Percentiles rank a stretch among this genome's conserved stretches.
Evolutionary conservation across 1,140 invertebrate genomes (phyloP).

Genomic region (Pomacea maculata): DNA sequence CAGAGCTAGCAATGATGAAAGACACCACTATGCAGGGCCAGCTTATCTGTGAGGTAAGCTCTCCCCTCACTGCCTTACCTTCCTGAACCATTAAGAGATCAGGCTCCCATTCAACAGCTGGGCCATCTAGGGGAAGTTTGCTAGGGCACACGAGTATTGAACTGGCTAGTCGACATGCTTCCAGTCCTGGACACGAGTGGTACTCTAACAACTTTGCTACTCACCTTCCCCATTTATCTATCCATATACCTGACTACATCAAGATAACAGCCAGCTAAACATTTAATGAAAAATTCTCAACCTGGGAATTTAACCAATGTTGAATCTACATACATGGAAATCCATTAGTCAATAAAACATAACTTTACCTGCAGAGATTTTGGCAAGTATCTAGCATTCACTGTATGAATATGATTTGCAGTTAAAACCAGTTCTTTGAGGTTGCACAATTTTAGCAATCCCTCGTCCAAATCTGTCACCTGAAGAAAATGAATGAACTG

Average conservation of each 20-base stretch:
- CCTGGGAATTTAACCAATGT: not conserved
- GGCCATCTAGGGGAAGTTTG: too few species aligned
- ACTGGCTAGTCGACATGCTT: not conserved
- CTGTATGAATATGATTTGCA: slow-evolving; percentile 52
- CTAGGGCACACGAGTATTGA: too few species aligned
- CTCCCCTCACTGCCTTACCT: too few species aligned
- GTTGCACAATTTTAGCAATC: slow-evolving; percentile 55
- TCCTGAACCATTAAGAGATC: too few species aligned
- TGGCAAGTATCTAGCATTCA: slow-evolving; percentile 57
- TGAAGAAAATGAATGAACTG: slow-evolving; percentile 31
- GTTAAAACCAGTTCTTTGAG: slow-evolving; percentile 60
- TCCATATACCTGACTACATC: not conserved
- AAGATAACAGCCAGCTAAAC: too few species aligned
- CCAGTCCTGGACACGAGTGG: not conserved
- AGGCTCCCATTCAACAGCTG: too few species aligned
- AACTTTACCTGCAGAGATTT: slow-evolving; percentile 47
- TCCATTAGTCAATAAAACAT: not conserved
- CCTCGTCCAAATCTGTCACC: slow-evolving; percentile 58
- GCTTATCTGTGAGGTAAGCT: too few species aligned
- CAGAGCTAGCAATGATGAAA: too few species aligned
- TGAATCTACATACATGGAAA: not conserved
- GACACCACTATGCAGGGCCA: too few species aligned
- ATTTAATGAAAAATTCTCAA: not conserved
- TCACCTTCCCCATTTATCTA: not conserved
- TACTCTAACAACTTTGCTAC: not conserved